Evolutionary conservation across 2,113 vertebrate species (phyloP).

Genomic region (Talpa occidentalis): DNA sequence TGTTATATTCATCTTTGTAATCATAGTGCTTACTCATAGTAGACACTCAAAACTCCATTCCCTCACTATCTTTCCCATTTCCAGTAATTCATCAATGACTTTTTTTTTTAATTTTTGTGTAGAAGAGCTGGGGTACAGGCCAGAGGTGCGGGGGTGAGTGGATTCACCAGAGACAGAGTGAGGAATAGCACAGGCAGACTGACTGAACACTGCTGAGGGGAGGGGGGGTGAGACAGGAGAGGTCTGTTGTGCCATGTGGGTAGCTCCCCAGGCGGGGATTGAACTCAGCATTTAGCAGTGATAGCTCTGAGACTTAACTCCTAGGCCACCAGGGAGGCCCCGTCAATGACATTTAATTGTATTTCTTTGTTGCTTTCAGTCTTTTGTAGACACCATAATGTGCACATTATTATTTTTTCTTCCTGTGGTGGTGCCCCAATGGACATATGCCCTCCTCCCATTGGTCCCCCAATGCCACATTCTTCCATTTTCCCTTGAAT

Average conservation of each 20-base stretch:
- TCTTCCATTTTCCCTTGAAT: neutral
- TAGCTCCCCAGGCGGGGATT: too few relatives aligned
- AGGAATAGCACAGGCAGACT: too few relatives aligned
- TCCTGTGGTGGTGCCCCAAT: neutral
- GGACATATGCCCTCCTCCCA: neutral
- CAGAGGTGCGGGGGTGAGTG: too few relatives aligned
- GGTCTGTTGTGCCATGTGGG: too few relatives aligned
- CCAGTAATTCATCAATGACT: constrained; percentile 18
- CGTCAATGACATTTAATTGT: neutral
- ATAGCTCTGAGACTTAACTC: too few relatives aligned
- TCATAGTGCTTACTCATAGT: neutral
- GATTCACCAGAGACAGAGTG: too few relatives aligned
- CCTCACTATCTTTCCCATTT: neutral
- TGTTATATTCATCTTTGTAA: constrained; percentile 39
- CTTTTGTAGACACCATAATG: neutral
- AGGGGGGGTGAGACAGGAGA: too few relatives aligned
- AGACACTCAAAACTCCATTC: neutral
- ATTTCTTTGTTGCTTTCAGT: neutral
- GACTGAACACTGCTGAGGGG: too few relatives aligned
- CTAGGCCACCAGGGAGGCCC: too few relatives aligned
- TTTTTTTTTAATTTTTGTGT: neutral
- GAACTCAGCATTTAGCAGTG: too few relatives aligned
- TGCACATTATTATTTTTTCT: neutral
- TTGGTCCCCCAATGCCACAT: neutral
- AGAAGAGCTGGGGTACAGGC: too few relatives aligned